Evolutionary conservation across 2,113 vertebrate species (phyloP).

Genomic region (Pardalotus punctatus): DNA sequence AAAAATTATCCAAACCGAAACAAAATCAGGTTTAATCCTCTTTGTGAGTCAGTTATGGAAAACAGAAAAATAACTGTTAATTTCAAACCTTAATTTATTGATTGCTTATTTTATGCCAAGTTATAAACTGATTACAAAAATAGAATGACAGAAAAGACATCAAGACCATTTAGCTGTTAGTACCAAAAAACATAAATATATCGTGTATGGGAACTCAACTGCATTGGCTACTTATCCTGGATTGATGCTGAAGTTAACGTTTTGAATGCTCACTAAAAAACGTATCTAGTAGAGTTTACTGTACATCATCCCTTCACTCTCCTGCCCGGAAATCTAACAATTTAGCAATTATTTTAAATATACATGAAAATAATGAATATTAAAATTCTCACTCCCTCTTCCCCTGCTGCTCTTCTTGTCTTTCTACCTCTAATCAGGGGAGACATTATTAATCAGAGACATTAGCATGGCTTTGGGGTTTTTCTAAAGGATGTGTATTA

Average conservation of each 20-base stretch:
- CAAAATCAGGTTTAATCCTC: background rate
- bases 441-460: slow-evolving; percentile 47
- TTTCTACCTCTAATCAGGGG: background rate
- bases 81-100: background rate
- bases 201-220: background rate
- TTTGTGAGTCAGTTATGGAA: background rate
- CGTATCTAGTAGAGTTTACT: background rate
- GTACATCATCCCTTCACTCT: background rate
- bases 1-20: background rate
- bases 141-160: background rate
- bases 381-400: background rate
- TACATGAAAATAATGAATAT: slow-evolving; percentile 7
- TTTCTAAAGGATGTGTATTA: background rate
- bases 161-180: background rate
- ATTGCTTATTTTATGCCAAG: background rate
- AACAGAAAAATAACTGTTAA: background rate
- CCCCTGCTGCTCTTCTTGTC: background rate
- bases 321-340: background rate
- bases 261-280: background rate
- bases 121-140: background rate
- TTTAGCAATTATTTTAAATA: slow-evolving; percentile 4
- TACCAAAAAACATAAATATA: background rate
- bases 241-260: background rate
- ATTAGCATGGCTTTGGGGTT: background rate
- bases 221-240: background rate